Conservation (phyloP, 2,888 invertebrate genomes). For the Eutolmus rufibarbis region DNA sequence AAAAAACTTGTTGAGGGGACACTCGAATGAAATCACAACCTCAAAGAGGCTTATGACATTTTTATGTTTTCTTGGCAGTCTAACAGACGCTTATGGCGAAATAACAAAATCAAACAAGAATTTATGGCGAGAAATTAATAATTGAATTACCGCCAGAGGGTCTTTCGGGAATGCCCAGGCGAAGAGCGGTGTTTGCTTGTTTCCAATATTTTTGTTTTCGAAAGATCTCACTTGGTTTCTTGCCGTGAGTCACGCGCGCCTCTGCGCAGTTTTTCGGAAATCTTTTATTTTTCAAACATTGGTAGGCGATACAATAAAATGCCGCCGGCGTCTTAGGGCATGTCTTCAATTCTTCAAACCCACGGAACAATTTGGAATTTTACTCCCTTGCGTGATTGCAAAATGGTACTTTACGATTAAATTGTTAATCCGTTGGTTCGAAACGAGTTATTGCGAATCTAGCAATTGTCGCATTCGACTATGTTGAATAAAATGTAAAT, state of each 20-base stretch:
- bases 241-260: not conserved
- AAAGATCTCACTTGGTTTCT: not conserved
- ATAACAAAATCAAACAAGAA: conserved; percentile 50
- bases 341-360: not conserved
- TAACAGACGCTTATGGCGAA: conserved; percentile 42
- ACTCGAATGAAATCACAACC: conserved; percentile 41
- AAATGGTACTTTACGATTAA: not conserved
- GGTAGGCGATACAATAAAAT: not conserved
- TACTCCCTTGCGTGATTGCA: not conserved
- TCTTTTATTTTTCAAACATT: not conserved
- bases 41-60: conserved; percentile 44
- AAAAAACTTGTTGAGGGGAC: conserved; percentile 33
- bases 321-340: not conserved
- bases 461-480: too few species aligned
- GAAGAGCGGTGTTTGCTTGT: not conserved
- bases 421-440: not conserved
- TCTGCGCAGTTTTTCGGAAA: not conserved
- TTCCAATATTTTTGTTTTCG: not conserved
- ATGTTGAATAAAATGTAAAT: too few species aligned
- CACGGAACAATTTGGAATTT: not conserved
- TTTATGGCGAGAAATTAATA: conserved; percentile 50
- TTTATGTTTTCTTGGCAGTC: conserved; percentile 42
- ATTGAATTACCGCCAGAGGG: conserved; percentile 48
- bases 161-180: not conserved
- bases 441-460: too few species aligned